Evolutionary conservation across 2,888 invertebrate species (phyloP), one percentile per base, ranked within the genome.

Genomic region (Gryllus longicercus): DNA sequence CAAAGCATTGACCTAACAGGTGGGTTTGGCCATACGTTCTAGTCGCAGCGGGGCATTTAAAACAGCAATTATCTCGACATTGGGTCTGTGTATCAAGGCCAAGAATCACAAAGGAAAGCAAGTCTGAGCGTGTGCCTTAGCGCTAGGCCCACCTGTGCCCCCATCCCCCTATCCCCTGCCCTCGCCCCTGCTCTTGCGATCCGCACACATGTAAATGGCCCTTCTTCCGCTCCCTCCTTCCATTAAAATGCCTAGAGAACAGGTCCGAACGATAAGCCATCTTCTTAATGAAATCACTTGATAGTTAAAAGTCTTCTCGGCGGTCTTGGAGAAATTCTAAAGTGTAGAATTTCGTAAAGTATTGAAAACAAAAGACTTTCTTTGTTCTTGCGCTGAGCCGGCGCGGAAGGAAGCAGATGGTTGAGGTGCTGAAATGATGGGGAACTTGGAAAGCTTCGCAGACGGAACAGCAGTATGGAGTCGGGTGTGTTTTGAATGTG

Each of bases 71-170:
- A 63, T 63, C 63, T 63, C n/a, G 63, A 63, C 63, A 63, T 63
- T 63, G 63, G 63, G 63, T 63, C 63, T 63, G 14, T n/a, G 63
- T 63, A 63, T 63, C 63, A 63, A 63, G 63, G 63, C 63, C 63
- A 63, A 14, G 63, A 63, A 63, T 63, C 63, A 63, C n/a, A 63
- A 63, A 63, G 63, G 63, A 63, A n/a, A 63, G 63, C 38, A 38
- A 38, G 38, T 38, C 38, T 63, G 63, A 14, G 63, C 63, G 63
- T 18, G 16, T n/a, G n/a, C 63, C 63, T 63, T 4, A 3, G 63
- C 63, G 5, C 63, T 63, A 14, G 14, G 16, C 14, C 63, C 63
- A 38, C 38, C 38, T 38, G 38, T 38, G 38, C 38, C 38, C 38
- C 38, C 38, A 38, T 38, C 38, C 38, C 38, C 38, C 38, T 38